Conservation (phyloP, 92 coral and sea anemone genomes). For the Plumapathes pennacea region DNA sequence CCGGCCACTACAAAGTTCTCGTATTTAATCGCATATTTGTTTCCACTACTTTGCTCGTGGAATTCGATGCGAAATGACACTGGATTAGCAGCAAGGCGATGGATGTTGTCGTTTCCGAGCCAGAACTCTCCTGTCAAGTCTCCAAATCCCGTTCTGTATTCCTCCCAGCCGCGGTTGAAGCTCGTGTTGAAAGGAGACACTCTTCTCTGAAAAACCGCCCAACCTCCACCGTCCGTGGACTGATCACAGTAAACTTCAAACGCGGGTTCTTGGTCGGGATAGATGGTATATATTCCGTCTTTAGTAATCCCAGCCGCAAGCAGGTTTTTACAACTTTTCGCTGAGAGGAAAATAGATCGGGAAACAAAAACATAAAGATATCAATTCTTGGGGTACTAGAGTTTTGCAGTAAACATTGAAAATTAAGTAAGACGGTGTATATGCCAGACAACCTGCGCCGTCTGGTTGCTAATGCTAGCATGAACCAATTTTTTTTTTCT, state of each 20-base stretch:
- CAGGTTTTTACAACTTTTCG: slow-evolving; percentile 23
- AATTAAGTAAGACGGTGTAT: no score
- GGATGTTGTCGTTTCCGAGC: slow-evolving; percentile 50
- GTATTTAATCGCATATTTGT: neutral
- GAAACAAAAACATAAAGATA: no score
- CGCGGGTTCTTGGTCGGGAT: slow-evolving; percentile 32
- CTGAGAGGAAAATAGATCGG: no score
- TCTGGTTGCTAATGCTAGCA: no score
- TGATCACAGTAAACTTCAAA: slow-evolving; percentile 60
- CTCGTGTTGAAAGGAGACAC: slow-evolving; percentile 27
- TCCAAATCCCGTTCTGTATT: slow-evolving; percentile 49
- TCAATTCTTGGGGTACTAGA: no score
- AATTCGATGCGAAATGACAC: slow-evolving; percentile 2
- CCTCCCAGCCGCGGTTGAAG: slow-evolving; percentile 33
- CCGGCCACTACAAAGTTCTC: slow-evolving; percentile 6
- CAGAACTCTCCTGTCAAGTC: slow-evolving; percentile 45
- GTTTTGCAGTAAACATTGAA: no score
- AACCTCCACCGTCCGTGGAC: slow-evolving; percentile 58
- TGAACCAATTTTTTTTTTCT: no score
- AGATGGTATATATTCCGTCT: slow-evolving; percentile 42
- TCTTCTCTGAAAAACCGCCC: slow-evolving; percentile 56
- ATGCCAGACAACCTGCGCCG: no score
- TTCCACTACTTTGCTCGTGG: no score
- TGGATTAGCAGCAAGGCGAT: slow-evolving; percentile 36
- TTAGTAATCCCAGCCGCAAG: slow-evolving; percentile 22